These are phyloP conservation scores for Aptenodytes patagonicus DNA, from an alignment of 2,113 vertebrate genomes.

Conservation along the genomic window DNA sequence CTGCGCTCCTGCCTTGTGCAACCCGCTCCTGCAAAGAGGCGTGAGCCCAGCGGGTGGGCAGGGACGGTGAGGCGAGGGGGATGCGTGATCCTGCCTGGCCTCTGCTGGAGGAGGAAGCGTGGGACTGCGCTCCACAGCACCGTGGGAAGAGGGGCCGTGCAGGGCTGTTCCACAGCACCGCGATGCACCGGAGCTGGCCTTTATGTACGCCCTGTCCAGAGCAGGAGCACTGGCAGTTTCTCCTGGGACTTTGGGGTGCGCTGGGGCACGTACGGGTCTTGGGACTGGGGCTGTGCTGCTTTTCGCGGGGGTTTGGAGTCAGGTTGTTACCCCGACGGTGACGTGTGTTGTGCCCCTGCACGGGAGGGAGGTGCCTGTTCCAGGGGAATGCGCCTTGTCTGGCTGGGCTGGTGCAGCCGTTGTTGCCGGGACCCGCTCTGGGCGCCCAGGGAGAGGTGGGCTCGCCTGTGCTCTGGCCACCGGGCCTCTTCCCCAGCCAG, in stretches of 20 bases:
- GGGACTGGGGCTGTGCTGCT: background rate
- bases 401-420: fast-evolving
- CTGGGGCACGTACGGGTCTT: fast-evolving
- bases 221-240: background rate
- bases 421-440: background rate
- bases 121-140: background rate
- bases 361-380: fast-evolving
- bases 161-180: background rate
- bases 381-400: fast-evolving
- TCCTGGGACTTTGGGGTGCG: fast-evolving
- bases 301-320: fast-evolving
- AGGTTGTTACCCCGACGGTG: fast-evolving
- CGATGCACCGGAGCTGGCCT: fast-evolving
- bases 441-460: background rate
- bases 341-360: fast-evolving
- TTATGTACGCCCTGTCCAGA: fast-evolving
- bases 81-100: fast-evolving
- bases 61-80: fast-evolving
- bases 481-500: background rate
- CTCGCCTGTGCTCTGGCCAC: fast-evolving
- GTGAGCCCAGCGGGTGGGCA: fast-evolving
- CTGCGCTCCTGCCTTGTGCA: background rate
- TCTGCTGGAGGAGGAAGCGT: fast-evolving
- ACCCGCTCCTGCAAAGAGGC: fast-evolving
- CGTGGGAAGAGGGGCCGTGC: background rate